Evolutionary conservation across 2,888 invertebrate genomes (phyloP).

Genomic region (Sarcophaga subvicina): DNA sequence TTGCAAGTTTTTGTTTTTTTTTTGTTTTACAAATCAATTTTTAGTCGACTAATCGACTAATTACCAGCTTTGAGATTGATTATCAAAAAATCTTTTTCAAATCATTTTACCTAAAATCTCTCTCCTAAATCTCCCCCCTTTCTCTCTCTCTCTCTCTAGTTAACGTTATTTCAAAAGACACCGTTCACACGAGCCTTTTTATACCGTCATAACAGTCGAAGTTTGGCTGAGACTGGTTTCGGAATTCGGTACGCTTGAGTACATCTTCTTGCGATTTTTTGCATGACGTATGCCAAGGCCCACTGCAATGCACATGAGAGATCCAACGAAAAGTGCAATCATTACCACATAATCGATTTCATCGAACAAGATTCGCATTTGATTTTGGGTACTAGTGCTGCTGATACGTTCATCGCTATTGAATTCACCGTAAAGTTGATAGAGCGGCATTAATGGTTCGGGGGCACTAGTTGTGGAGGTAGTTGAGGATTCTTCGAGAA

Average conservation of each 20-base stretch:
- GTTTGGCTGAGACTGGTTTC: conserved; percentile 76
- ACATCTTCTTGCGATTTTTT: conserved; percentile 72
- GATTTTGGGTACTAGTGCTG: conserved; percentile 46
- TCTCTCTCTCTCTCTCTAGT: background rate
- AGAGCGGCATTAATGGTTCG: conserved; percentile 69
- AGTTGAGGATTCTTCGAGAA: background rate
- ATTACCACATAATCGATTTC: conserved; percentile 68
- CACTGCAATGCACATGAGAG: conserved; percentile 66
- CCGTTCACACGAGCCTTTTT: background rate
- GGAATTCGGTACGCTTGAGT: conserved; percentile 76
- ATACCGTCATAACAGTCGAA: conserved; percentile 70
- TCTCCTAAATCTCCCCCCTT: conserved; percentile 30
- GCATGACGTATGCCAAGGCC: conserved; percentile 65
- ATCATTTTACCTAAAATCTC: conserved; percentile 52
- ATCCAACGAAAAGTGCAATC: conserved; percentile 63
- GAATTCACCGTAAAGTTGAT: conserved; percentile 52
- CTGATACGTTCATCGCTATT: background rate
- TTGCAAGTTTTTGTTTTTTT: no score
- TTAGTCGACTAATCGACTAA: no score
- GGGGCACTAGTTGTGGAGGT: conserved; percentile 69
- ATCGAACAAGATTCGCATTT: conserved; percentile 61
- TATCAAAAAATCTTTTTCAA: background rate
- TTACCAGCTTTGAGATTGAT: no score
- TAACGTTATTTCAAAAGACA: no score
- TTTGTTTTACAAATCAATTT: no score